These are phyloP conservation scores for Euplexia lucipara DNA, from an alignment of 2,888 invertebrate genomes.

Conservation along the genomic window DNA sequence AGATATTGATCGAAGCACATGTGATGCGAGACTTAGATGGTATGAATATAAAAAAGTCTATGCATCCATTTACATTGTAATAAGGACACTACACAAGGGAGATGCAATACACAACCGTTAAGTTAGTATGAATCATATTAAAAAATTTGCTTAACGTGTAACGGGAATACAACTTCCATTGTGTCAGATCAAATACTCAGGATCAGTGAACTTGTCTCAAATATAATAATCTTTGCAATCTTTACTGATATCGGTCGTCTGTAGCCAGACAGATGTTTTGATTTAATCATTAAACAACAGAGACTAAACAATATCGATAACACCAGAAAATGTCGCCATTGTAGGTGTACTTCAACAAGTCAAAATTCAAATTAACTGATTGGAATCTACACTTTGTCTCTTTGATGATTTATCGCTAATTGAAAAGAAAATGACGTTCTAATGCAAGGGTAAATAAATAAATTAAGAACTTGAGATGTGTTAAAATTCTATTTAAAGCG, in stretches of 20 bases:
- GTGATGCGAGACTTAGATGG: slow-evolving; percentile 45
- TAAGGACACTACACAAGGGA: slow-evolving; percentile 34
- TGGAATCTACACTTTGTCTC: no score
- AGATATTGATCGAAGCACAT: slow-evolving; percentile 31
- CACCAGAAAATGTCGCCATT: neutral
- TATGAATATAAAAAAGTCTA: slow-evolving; percentile 66
- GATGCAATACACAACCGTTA: slow-evolving; percentile 4
- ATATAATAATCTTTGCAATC: slow-evolving; percentile 20
- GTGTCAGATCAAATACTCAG: neutral
- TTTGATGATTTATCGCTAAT: no score
- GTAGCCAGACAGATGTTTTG: slow-evolving; percentile 25
- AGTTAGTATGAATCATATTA: slow-evolving; percentile 16
- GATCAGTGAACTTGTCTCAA: slow-evolving; percentile 28
- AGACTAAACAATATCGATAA: neutral
- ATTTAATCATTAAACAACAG: slow-evolving; percentile 14
- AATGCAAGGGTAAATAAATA: no score
- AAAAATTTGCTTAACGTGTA: slow-evolving; percentile 9
- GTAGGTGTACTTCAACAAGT: no score
- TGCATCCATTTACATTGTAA: slow-evolving; percentile 51
- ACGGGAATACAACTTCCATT: slow-evolving; percentile 9
- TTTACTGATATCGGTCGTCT: slow-evolving; percentile 11
- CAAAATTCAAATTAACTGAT: neutral
- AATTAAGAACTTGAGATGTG: no score
- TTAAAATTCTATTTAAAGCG: no score
- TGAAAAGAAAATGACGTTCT: no score